Evolutionary conservation across 2,888 invertebrate genomes (phyloP).

Genomic region (Plebejus melissa): DNA sequence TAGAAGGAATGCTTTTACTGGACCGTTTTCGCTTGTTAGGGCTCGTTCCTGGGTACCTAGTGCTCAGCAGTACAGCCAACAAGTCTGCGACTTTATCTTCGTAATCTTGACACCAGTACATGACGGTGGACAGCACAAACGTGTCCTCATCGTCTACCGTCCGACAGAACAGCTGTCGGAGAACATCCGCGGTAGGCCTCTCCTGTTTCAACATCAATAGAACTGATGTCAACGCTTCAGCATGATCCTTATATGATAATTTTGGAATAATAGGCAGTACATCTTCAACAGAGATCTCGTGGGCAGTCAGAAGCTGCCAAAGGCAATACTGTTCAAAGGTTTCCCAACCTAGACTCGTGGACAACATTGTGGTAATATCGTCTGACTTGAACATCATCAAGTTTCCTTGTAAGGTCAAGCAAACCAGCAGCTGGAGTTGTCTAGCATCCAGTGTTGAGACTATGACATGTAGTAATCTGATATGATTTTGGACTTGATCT

Average conservation of each 20-base stretch:
- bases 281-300: conserved; percentile 95
- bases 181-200: conserved; percentile 90
- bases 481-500: conserved; percentile 91
- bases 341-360: conserved; percentile 95
- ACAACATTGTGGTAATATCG: conserved; percentile 85
- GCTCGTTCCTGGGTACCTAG: conserved; percentile 90
- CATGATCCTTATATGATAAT: conserved; percentile 89
- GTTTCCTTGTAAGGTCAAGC: conserved; percentile 93
- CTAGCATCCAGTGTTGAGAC: conserved; percentile 93
- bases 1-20: conserved; percentile 83
- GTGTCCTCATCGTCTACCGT: conserved; percentile 87
- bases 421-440: conserved; percentile 94
- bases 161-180: conserved; percentile 90
- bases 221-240: conserved; percentile 95
- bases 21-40: conserved; percentile 95
- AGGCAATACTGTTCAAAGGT: conserved; percentile 98
- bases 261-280: conserved; percentile 87
- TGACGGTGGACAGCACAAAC: conserved; percentile 93
- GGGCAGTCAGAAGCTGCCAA: conserved; percentile 97
- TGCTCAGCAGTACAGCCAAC: conserved; percentile 87
- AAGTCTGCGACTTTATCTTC: conserved; percentile 93
- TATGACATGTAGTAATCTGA: conserved; percentile 91
- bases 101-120: conserved; percentile 96
- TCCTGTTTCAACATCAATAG: conserved; percentile 95
- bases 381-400: conserved; percentile 90